These are phyloP conservation scores for Coecobrya sp. DNA, from an alignment of 2,888 invertebrate genomes.

Conservation along the genomic window DNA sequence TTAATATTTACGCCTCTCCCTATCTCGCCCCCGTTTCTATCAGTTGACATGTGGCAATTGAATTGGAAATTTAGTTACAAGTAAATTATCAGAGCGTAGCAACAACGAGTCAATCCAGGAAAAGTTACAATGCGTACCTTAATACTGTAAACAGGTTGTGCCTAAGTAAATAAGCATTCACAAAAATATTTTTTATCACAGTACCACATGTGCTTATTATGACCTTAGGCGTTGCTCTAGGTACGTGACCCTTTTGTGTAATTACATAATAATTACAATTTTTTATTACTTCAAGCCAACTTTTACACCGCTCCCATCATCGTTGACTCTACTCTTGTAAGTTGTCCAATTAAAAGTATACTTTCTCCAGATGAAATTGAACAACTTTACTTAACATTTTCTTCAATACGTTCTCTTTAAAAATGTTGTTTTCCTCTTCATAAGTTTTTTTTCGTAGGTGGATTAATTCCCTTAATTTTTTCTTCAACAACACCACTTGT, in stretches of 20 bases:
- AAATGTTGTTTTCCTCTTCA: not conserved
- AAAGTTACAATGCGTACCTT: not conserved
- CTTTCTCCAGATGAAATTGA: conserved; percentile 1
- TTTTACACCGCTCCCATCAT: not conserved
- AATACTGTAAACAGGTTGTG: not conserved
- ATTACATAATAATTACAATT: conserved; percentile 8
- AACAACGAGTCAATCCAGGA: not conserved
- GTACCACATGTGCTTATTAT: conserved; percentile 6
- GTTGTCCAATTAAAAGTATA: conserved; percentile 28
- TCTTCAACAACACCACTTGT: not conserved
- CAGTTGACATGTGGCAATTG: not conserved
- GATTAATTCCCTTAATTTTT: not conserved
- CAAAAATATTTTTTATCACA: not conserved
- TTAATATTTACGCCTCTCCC: not conserved
- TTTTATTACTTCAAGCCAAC: conserved; percentile 19
- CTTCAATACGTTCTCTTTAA: not conserved
- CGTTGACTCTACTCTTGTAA: not conserved
- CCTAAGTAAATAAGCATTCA: not conserved
- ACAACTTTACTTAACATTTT: conserved; percentile 8
- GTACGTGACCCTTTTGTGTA: conserved; percentile 5
- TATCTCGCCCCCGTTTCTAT: not conserved
- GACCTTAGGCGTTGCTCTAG: not conserved
- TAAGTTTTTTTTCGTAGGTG: not conserved
- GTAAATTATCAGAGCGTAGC: not conserved
- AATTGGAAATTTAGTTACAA: not conserved